Conservation (phyloP, 2,797 vertebrate genomes). For the Taeniopygia guttata region DNA sequence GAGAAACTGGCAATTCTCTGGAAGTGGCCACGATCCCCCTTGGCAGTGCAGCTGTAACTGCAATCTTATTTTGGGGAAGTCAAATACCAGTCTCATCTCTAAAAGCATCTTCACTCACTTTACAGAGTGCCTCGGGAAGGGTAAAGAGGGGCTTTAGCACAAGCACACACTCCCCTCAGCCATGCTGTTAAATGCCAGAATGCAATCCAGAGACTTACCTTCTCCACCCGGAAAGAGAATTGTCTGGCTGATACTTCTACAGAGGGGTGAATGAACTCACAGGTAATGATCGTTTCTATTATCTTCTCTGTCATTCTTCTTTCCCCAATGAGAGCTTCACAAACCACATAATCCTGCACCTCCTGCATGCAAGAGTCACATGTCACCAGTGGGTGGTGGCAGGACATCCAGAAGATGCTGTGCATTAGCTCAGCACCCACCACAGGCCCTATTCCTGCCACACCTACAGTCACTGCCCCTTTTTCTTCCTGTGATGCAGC, state of each 20-base stretch:
- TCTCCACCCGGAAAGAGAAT: constrained; percentile 81
- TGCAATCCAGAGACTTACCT: constrained; percentile 71
- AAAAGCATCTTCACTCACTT: not conserved
- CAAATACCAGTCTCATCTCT: not conserved
- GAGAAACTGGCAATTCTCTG: not conserved
- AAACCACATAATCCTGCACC: constrained; percentile 81
- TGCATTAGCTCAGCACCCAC: not conserved
- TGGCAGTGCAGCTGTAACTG: not conserved
- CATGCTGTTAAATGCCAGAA: not conserved
- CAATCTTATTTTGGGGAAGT: accelerated
- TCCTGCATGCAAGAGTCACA: constrained; percentile 61
- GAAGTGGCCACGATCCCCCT: accelerated
- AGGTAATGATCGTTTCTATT: constrained; percentile 79
- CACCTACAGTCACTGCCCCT: no score
- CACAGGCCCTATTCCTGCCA: not conserved
- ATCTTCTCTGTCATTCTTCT: constrained; percentile 31
- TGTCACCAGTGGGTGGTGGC: not conserved
- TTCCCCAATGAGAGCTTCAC: constrained; percentile 75
- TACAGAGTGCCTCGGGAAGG: not conserved
- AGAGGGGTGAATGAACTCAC: constrained; percentile 81
- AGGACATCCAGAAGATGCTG: not conserved
- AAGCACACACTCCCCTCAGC: not conserved
- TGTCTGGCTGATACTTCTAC: constrained; percentile 79
- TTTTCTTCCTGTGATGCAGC: not conserved
- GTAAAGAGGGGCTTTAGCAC: not conserved